Percentiles rank a stretch among this genome's conserved stretches.
phyloP scores from a whole-genome alignment of 92 coral and sea anemone species.

The Epizoanthus ramosus region DNA sequence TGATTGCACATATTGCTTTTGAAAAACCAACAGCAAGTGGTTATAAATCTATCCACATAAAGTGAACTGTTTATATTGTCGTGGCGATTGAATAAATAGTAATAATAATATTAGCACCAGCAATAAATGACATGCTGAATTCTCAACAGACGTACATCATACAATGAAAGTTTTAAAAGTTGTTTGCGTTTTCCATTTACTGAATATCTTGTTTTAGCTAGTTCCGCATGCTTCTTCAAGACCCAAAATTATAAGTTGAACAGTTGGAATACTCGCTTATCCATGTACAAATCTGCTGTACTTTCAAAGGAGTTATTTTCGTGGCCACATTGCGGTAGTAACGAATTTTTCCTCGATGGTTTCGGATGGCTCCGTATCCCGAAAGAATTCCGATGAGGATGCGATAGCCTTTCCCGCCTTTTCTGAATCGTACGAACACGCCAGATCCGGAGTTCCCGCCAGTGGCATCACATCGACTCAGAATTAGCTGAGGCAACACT shows the following conservation, averaged over 20 bases:
- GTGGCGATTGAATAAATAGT: slow-evolving; percentile 8
- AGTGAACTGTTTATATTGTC: not conserved
- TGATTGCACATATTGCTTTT: not conserved
- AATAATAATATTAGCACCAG: no score
- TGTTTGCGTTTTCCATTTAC: not conserved
- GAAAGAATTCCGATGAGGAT: slow-evolving; percentile 72
- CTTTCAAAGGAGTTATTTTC: slow-evolving; percentile 52
- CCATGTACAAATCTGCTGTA: slow-evolving; percentile 72
- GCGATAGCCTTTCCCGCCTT: slow-evolving; percentile 42
- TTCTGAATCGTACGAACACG: slow-evolving; percentile 46
- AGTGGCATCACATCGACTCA: slow-evolving; percentile 72
- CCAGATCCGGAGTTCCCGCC: slow-evolving; percentile 87
- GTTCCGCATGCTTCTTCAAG: slow-evolving; percentile 7
- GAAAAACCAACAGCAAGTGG: not conserved
- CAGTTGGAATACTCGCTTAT: slow-evolving; percentile 52
- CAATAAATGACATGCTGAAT: no score
- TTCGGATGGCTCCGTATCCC: slow-evolving; percentile 49
- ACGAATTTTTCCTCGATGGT: slow-evolving; percentile 40
- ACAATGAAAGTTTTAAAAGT: not conserved
- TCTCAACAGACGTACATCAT: not conserved
- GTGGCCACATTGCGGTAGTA: slow-evolving; percentile 60
- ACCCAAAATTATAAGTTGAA: slow-evolving; percentile 29
- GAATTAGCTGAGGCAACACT: slow-evolving; percentile 45
- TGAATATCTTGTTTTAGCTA: not conserved
- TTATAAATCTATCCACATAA: not conserved